A percentile compares a stretch with the other conserved stretches of the same genome.
Conservation (phyloP, 1,140 invertebrate genomes). For the Ericerus pela region DNA sequence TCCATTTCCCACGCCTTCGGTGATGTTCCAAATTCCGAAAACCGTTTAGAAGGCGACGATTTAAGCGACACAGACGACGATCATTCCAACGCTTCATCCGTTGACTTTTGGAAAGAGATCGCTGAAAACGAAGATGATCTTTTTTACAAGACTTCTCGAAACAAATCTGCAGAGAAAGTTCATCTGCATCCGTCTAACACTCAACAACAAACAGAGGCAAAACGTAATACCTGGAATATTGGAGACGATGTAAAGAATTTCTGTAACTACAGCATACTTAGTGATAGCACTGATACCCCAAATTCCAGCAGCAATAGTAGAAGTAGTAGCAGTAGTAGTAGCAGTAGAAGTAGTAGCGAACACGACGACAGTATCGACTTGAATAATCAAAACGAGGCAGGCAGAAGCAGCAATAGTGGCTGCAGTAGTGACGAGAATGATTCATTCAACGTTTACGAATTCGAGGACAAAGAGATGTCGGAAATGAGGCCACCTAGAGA, state of each 20-base stretch:
- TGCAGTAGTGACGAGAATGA: conserved; percentile 4
- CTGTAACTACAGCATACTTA: too few species aligned
- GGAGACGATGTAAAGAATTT: neutral
- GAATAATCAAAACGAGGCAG: too few species aligned
- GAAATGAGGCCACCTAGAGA: too few species aligned
- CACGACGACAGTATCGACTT: neutral
- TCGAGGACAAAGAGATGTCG: too few species aligned
- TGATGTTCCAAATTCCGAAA: neutral
- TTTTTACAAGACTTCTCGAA: neutral
- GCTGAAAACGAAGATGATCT: neutral
- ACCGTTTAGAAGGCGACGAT: neutral
- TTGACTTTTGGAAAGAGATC: conserved; percentile 8
- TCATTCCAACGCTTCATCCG: neutral
- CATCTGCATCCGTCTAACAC: neutral
- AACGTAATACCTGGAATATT: neutral
- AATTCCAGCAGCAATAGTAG: too few species aligned
- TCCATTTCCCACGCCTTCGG: too few species aligned
- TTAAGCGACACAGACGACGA: conserved; percentile 1
- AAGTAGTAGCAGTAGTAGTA: too few species aligned
- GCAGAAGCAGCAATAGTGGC: too few species aligned
- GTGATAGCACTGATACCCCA: too few species aligned
- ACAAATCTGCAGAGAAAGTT: neutral
- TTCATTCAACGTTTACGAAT: conserved; percentile 23
- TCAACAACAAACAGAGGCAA: neutral
- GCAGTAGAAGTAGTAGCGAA: too few species aligned